Conservation (phyloP, 2,797 vertebrate species). For the Pogoniulus pusillus region DNA sequence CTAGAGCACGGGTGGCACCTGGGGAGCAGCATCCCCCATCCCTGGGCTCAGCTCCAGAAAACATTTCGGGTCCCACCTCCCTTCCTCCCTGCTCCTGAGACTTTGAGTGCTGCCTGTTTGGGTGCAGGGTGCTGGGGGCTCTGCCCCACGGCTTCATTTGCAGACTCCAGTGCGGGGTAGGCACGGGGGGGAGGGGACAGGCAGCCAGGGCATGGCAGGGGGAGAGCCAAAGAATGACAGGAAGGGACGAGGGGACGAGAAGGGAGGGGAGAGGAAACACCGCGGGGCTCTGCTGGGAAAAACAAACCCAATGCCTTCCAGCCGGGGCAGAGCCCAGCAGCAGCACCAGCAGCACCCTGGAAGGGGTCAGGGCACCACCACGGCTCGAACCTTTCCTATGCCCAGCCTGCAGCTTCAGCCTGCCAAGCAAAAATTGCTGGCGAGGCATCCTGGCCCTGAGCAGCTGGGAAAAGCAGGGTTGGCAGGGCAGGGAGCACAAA, state of each 20-base stretch:
- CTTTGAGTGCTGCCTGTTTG: not conserved
- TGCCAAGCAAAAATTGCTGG: not conserved
- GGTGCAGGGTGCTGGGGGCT: not conserved
- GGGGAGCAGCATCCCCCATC: too few species aligned
- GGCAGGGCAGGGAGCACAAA: not conserved
- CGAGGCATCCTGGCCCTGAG: not conserved
- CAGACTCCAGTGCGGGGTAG: not conserved
- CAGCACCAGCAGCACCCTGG: not conserved
- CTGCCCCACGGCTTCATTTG: not conserved
- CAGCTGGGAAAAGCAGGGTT: not conserved
- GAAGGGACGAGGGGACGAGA: not conserved
- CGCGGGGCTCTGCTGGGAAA: not conserved
- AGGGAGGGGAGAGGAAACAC: constrained; percentile 7
- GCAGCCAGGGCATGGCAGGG: not conserved
- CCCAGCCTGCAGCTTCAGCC: not conserved
- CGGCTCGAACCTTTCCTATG: not conserved
- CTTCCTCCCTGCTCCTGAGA: not conserved
- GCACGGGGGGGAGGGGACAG: not conserved
- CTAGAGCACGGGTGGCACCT: not conserved
- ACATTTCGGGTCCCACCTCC: fast-evolving
- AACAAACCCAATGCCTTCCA: not conserved
- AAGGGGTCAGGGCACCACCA: not conserved
- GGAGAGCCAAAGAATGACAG: not conserved
- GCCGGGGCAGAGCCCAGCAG: not conserved
- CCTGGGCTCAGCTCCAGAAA: not conserved